Conservation (phyloP, 2,797 vertebrate genomes). For the Dermochelys coriacea region DNA sequence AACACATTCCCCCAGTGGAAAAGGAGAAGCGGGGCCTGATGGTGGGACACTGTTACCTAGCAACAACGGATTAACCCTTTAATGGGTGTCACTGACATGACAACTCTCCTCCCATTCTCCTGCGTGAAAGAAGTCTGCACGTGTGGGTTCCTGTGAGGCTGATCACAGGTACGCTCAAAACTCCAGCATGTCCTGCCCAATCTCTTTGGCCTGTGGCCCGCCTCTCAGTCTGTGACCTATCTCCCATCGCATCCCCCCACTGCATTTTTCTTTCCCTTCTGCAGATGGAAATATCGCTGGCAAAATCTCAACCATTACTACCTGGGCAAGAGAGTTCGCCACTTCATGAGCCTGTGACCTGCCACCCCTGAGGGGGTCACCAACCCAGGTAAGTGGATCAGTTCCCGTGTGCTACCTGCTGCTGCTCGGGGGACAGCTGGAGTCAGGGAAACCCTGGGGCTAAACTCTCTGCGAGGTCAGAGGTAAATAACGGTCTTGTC, state of each 20-base stretch:
- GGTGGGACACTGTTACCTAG: background rate
- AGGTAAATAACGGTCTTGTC: background rate
- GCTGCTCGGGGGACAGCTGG: background rate
- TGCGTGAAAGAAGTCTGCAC: background rate
- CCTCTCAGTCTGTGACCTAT: background rate
- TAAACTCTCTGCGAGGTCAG: background rate
- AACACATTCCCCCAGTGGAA: background rate
- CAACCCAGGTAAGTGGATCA: background rate
- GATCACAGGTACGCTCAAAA: background rate
- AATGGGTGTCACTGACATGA: background rate
- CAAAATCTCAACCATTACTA: slow-evolving; percentile 26
- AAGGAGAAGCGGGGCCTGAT: background rate
- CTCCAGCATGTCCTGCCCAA: background rate
- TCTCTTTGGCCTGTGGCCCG: background rate
- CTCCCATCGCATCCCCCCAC: background rate
- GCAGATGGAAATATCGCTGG: slow-evolving; percentile 45
- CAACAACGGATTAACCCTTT: background rate
- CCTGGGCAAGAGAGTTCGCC: background rate
- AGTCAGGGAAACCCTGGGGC: background rate
- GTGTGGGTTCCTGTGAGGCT: background rate
- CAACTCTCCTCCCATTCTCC: background rate
- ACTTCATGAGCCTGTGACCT: background rate
- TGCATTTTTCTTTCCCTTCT: background rate
- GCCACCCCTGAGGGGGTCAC: background rate
- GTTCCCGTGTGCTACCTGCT: too few relatives aligned